A percentile compares a stretch with the other conserved stretches of the same genome.
Conservation (phyloP, 2,888 invertebrate species). For the Drosophila paucipuncta region DNA sequence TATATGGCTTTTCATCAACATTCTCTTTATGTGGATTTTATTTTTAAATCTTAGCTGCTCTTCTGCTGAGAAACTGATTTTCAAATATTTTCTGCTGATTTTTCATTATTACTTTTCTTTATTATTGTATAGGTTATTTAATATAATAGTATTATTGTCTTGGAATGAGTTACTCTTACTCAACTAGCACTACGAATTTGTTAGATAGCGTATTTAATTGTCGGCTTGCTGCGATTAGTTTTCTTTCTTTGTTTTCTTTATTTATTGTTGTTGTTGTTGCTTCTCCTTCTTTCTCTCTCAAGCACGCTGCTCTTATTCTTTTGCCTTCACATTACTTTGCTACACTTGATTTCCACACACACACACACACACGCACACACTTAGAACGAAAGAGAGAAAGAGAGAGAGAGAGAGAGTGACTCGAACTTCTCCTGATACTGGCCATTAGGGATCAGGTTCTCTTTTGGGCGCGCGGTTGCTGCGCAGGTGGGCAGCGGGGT, state of each 20-base stretch:
- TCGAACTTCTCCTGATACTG: constrained; percentile 69
- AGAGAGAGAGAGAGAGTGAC: constrained; percentile 16
- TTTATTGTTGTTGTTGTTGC: constrained; percentile 44
- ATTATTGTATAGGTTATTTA: background rate
- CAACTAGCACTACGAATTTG: background rate
- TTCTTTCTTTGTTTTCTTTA: constrained; percentile 70
- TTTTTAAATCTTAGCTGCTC: background rate
- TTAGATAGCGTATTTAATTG: constrained; percentile 14
- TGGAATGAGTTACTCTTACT: background rate
- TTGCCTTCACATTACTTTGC: constrained; percentile 73
- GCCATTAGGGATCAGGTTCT: constrained; percentile 78
- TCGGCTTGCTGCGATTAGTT: background rate
- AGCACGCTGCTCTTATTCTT: constrained; percentile 66
- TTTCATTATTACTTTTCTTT: no score
- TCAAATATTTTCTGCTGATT: background rate
- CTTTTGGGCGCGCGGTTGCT: constrained; percentile 27
- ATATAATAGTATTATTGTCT: background rate
- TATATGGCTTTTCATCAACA: background rate
- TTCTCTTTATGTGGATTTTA: background rate
- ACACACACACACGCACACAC: constrained; percentile 31
- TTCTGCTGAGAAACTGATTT: background rate
- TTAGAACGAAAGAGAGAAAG: constrained; percentile 9
- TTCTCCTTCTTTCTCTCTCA: constrained; percentile 41
- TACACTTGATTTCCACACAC: constrained; percentile 77
- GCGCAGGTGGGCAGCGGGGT: constrained; percentile 67